Evolutionary conservation across 2,113 vertebrate species (phyloP), one percentile per base, ranked within the genome.

Genomic region (Solea solea): DNA sequence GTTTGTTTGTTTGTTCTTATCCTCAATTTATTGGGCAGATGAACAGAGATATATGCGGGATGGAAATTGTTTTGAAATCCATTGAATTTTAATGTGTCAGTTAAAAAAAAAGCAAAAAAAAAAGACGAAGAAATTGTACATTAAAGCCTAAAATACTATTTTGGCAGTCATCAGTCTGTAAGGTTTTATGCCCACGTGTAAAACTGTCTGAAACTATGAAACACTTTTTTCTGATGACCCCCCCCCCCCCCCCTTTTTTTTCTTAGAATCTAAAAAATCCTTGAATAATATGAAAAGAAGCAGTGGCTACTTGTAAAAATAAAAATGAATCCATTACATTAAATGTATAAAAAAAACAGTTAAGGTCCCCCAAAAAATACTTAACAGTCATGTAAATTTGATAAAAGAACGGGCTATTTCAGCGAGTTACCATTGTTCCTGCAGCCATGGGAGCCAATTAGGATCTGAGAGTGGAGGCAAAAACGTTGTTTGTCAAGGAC

Each of bases 71-170:
- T 71, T 81, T 85, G 78, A 84, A 88, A 88, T 76, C 84, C 87
- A 91, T 85, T 87, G 69, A 84, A 86, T 87, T 90, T 87, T 48
- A 69, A 69, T 81, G 81, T 85, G 81, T 78, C 73, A 78, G 46
- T 15, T 15, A 10, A 16, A n/a, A 58, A 58, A 72, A 48, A n/a
- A 16, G 63, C 66, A 60, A 39, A 45, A 50, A 21, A 44, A 61
- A 76, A 75, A 48, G 10, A 13, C 5, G 1, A 2, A 5, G 12
- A 13, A 85, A 52, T n/a, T 67, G 78, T 76, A 81, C 84, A 88
- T 91, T 83, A 89, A 89, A 90, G 60, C 78, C 80, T 84, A 79
- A 85, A 83, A 84, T 81, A 89, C 55, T 40, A 83, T 88, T 87
- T 81, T 68, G 72, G 67, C 76, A 75, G 81, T 84, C 80, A 89